Conservation (phyloP, 2,888 invertebrate genomes). For the Germaria angustata region DNA sequence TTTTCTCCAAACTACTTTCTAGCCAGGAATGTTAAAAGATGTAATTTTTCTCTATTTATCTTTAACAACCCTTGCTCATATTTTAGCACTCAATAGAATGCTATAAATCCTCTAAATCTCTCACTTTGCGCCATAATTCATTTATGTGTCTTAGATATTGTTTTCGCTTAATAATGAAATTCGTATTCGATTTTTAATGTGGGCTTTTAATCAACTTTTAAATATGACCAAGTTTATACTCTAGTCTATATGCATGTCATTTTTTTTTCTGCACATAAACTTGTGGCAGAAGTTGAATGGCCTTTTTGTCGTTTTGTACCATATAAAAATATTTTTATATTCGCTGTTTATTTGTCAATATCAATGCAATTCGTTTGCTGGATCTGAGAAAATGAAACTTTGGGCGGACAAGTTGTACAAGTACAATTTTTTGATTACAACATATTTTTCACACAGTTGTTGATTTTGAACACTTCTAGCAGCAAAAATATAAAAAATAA, state of each 20-base stretch:
- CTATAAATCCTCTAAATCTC: slow-evolving; percentile 46
- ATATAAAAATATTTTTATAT: slow-evolving; percentile 32
- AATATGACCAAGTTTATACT: slow-evolving; percentile 46
- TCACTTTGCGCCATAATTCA: slow-evolving; percentile 25
- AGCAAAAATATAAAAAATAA: neutral
- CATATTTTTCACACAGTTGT: slow-evolving; percentile 53
- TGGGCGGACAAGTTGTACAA: slow-evolving; percentile 64
- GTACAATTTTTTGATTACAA: slow-evolving; percentile 49
- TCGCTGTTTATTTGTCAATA: slow-evolving; percentile 42
- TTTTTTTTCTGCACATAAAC: neutral
- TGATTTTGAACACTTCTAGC: slow-evolving; percentile 28
- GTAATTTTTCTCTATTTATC: neutral
- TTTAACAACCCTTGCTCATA: slow-evolving; percentile 7
- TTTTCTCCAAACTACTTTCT: neutral
- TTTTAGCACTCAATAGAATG: slow-evolving; percentile 15
- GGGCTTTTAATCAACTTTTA: slow-evolving; percentile 53
- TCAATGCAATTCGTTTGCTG: slow-evolving; percentile 38
- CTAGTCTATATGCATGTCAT: neutral
- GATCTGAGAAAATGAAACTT: slow-evolving; percentile 21
- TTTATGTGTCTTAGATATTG: slow-evolving; percentile 24
- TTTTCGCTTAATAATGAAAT: slow-evolving; percentile 29
- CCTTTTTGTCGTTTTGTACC: slow-evolving; percentile 19
- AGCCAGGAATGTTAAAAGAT: neutral
- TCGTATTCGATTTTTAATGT: slow-evolving; percentile 42
- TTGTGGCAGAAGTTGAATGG: slow-evolving; percentile 39